A percentile compares a stretch with the other conserved stretches of the same genome.
phyloP scores from a whole-genome alignment of 2,797 vertebrate species.

The Phrynocephalus vlangalii region DNA sequence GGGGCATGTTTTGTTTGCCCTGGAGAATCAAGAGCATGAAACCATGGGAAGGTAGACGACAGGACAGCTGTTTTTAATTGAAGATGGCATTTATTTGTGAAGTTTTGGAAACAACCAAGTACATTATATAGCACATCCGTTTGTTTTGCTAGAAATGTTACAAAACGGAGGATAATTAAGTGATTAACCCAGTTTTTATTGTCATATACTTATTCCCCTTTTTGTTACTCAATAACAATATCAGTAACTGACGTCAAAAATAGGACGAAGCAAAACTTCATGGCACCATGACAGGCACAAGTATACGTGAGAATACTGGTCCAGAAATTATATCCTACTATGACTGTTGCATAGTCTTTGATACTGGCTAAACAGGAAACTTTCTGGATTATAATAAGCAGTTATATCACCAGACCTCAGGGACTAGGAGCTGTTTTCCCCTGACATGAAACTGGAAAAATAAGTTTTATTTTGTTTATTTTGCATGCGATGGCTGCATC shows the following conservation, averaged over 20 bases:
- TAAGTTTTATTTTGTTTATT: neutral
- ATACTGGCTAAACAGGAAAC: neutral
- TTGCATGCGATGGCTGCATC: too few species aligned
- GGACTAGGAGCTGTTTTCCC: neutral
- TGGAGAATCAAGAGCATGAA: neutral
- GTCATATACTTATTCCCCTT: neutral
- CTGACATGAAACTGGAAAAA: neutral
- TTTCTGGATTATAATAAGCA: neutral
- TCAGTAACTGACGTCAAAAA: neutral
- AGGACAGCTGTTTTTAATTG: neutral
- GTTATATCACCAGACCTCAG: neutral
- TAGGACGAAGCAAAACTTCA: neutral
- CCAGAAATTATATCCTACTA: neutral
- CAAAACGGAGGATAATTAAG: neutral
- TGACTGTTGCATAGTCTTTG: neutral
- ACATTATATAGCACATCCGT: neutral
- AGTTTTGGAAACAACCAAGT: neutral
- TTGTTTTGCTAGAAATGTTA: neutral
- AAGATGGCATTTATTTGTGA: neutral
- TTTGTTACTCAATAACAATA: neutral
- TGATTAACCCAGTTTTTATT: neutral
- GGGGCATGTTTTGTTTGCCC: neutral
- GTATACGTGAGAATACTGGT: neutral
- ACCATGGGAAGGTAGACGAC: neutral
- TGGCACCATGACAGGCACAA: neutral